Evolutionary conservation across 2,888 invertebrate genomes (phyloP), one percentile per base, ranked within the genome.

Genomic region (Ornithoptera priamus): DNA sequence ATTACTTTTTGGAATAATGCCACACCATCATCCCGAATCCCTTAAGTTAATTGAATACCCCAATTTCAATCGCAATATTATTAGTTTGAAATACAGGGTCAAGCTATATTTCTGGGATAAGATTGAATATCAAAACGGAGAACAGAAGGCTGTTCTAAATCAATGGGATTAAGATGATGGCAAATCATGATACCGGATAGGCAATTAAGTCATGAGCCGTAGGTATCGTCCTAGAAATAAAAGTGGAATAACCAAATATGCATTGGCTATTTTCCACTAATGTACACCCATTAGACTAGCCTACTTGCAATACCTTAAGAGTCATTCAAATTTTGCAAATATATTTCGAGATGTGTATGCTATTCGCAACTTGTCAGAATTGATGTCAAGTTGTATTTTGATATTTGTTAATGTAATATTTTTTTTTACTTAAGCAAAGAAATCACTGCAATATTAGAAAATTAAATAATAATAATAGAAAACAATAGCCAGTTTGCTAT

Each of bases 241-340:
- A 63, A 50, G 59, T 64, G 20, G 68, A 60, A 53, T 60, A 24
- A 53, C 68, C 53, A 64, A 59, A 68, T 68, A 53, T n/a, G 64
- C 15, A 20, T 53, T 36, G 60, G 64, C 36, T 60, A 68, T 68
- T 68, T 62, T 64, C 42, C 64, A 64, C 22, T 60, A 42, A 68
- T 36, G 64, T 60, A n/a, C 22, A 42, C 12, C 64, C n/a, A 68
- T 59, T 68, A 56, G 18, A 24, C 53, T 20, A 53, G 24, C 63
- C 59, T 64, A 59, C 46, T 59, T 42, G 63, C 63, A 50, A 57
- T 50, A 30, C 69, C 65, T 62, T 62, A 62, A 58, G n/a, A 66
- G 62, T 39, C 30, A 22, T 42, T 60, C 46, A 58, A 24, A 57
- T 69, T 65, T 62, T 62, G 46, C 58, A 60, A 64, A 65, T 61